These are phyloP conservation scores for Pachymerium ferrugineum DNA, from an alignment of 2,888 invertebrate genomes.

Conservation along the genomic window DNA sequence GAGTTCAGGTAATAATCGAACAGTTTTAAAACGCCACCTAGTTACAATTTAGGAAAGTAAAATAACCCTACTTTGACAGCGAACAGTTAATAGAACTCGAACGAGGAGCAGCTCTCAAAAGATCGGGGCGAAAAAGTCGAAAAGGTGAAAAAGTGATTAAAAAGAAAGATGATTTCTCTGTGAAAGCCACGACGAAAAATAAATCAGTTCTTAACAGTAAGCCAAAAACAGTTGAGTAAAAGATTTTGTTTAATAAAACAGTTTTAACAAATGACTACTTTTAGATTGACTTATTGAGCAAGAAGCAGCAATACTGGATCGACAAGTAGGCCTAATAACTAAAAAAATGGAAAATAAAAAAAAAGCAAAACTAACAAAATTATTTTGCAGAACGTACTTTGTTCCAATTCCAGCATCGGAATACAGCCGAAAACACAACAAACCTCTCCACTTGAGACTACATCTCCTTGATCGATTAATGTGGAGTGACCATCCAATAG, in stretches of 20 bases:
- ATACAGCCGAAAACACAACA: neutral
- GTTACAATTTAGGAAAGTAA: neutral
- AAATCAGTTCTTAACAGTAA: too few relatives aligned
- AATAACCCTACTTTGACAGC: neutral
- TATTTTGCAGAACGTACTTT: neutral
- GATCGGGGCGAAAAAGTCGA: too few relatives aligned
- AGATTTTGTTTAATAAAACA: neutral
- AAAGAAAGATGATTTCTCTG: too few relatives aligned
- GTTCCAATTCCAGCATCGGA: neutral
- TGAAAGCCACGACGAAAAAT: too few relatives aligned
- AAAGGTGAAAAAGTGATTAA: too few relatives aligned
- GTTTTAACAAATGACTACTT: neutral
- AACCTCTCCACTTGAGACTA: too few relatives aligned
- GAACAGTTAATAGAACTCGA: neutral
- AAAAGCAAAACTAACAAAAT: neutral
- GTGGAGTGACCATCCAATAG: neutral
- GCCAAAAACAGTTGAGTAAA: neutral
- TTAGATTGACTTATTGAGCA: neutral
- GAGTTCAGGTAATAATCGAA: neutral
- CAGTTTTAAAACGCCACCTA: neutral
- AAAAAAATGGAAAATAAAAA: neutral
- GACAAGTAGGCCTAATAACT: neutral
- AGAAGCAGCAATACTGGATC: neutral
- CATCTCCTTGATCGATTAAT: neutral
- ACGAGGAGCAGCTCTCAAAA: too few relatives aligned